phyloP scores from a whole-genome alignment of 2,888 invertebrate genomes.

The Erannis defoliaria region DNA sequence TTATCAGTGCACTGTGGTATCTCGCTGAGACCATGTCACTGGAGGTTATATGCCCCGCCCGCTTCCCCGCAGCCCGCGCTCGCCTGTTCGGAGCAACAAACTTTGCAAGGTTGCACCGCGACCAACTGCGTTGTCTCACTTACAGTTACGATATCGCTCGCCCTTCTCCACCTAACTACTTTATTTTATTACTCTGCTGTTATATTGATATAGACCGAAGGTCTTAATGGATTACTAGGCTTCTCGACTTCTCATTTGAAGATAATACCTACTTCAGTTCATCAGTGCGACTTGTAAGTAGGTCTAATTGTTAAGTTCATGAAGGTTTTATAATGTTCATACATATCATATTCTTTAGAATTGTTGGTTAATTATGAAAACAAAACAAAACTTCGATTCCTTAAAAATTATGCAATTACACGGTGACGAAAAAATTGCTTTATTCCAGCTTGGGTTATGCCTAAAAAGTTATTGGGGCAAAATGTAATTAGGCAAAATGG shows the following conservation, averaged over 20 bases:
- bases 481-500: background rate
- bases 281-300: background rate
- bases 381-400: background rate
- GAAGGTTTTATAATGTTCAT: slow-evolving; percentile 19
- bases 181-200: slow-evolving; percentile 78
- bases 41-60: slow-evolving; percentile 65
- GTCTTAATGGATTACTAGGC: slow-evolving; percentile 58
- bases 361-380: background rate
- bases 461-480: background rate
- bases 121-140: slow-evolving; percentile 70
- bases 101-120: slow-evolving; percentile 84
- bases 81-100: slow-evolving; percentile 76
- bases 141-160: slow-evolving; percentile 76
- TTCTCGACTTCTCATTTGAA: slow-evolving; percentile 8
- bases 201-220: slow-evolving; percentile 73
- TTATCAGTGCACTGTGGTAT: slow-evolving; percentile 56
- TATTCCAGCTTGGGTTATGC: background rate
- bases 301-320: slow-evolving; percentile 45
- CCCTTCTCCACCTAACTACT: slow-evolving; percentile 82
- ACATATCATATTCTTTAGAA: background rate
- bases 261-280: too few species aligned
- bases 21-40: slow-evolving; percentile 69
- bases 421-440: background rate
- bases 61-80: slow-evolving; percentile 48
- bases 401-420: background rate